Percentiles rank a stretch among this genome's conserved stretches.
Evolutionary conservation across 2,113 vertebrate species (phyloP).

Genomic region (Euleptes europaea): DNA sequence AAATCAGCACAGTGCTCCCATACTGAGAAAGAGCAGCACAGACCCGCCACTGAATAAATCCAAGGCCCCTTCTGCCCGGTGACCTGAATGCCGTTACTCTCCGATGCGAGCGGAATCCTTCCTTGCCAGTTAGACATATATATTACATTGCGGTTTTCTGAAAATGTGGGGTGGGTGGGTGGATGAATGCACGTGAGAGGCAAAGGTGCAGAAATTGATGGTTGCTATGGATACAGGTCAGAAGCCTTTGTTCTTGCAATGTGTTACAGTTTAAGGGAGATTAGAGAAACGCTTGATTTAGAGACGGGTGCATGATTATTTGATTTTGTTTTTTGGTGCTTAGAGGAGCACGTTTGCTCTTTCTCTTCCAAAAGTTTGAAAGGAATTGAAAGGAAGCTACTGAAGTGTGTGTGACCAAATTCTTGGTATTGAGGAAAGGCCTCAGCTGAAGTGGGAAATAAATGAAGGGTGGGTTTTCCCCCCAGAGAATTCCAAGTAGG

Average conservation of each 20-base stretch:
- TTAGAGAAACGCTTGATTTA: slow-evolving; percentile 45
- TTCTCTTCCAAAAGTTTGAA: slow-evolving; percentile 32
- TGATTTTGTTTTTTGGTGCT: neutral
- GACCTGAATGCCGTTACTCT: neutral
- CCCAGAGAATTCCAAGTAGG: neutral
- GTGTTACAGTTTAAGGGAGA: slow-evolving; percentile 60
- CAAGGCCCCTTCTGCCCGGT: rapidly evolving
- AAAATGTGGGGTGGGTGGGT: neutral
- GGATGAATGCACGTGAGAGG: slow-evolving; percentile 53
- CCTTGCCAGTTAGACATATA: neutral
- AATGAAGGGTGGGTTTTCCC: neutral
- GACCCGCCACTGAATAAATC: neutral
- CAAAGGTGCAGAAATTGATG: slow-evolving; percentile 68
- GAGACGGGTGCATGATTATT: slow-evolving; percentile 9
- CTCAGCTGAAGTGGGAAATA: slow-evolving; percentile 1
- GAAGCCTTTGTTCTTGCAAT: slow-evolving; percentile 65
- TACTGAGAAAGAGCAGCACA: slow-evolving; percentile 1
- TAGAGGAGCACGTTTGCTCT: slow-evolving; percentile 25
- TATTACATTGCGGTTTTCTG: neutral
- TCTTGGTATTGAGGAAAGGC: neutral
- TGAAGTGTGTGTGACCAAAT: slow-evolving; percentile 27
- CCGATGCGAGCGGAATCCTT: rapidly evolving
- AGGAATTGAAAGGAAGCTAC: slow-evolving; percentile 24
- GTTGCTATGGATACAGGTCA: slow-evolving; percentile 72
- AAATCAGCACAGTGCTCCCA: slow-evolving; percentile 24